These are phyloP conservation scores for Zhuqinia jingwanae DNA, from an alignment of 2,888 invertebrate genomes.

Conservation along the genomic window DNA sequence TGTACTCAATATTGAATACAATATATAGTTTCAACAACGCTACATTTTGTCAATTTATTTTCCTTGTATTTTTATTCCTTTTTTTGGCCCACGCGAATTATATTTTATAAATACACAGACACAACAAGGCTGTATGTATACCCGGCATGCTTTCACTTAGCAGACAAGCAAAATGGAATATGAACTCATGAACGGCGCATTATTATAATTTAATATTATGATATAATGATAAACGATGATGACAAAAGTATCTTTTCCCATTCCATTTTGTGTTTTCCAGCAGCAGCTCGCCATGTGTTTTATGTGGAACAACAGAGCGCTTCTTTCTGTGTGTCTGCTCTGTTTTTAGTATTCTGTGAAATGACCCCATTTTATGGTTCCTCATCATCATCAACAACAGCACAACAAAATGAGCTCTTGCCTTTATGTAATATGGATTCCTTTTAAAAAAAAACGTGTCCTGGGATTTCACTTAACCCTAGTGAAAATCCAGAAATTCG, in stretches of 20 bases:
- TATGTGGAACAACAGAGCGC: neutral
- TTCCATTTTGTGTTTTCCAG: neutral
- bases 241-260: neutral
- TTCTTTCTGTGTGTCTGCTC: neutral
- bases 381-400: neutral
- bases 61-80: too few species aligned
- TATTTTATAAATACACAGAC: too few species aligned
- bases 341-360: neutral
- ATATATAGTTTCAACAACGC: too few species aligned
- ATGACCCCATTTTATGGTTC: slow-evolving; percentile 21
- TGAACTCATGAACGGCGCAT: too few species aligned
- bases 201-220: too few species aligned
- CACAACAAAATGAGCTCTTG: neutral
- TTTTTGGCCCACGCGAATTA: too few species aligned
- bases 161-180: too few species aligned
- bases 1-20: too few species aligned
- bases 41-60: too few species aligned
- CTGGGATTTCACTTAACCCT: slow-evolving; percentile 2
- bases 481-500: slow-evolving; percentile 32
- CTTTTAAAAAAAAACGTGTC: neutral
- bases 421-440: slow-evolving; percentile 8
- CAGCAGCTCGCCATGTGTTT: neutral
- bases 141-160: too few species aligned
- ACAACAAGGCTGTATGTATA: too few species aligned
- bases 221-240: slow-evolving; percentile 6